A percentile compares a stretch with the other conserved stretches of the same genome.
phyloP scores from a whole-genome alignment of 1,140 invertebrate genomes.

The Drosophila lacertosa region DNA sequence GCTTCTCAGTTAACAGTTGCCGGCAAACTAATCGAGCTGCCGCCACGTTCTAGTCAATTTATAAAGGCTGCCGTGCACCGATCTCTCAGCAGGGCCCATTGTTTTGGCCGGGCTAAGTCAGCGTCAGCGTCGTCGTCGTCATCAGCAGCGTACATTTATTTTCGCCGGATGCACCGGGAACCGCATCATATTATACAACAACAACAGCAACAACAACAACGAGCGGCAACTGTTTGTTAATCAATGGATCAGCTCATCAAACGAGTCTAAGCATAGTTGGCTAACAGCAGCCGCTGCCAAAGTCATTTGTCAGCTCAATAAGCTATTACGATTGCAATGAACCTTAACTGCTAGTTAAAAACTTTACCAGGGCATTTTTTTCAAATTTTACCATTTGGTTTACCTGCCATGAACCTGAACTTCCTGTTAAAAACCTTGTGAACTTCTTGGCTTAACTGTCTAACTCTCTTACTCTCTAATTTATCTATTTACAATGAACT shows the following conservation, averaged over 20 bases:
- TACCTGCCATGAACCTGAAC: too few species aligned
- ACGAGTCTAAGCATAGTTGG: neutral
- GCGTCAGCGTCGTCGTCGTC: slow-evolving; percentile 46
- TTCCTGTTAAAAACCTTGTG: too few species aligned
- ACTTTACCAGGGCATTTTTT: too few species aligned
- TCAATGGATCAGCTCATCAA: slow-evolving; percentile 22
- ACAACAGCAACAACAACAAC: slow-evolving; percentile 4
- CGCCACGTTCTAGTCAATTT: slow-evolving; percentile 38
- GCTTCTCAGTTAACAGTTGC: slow-evolving; percentile 8
- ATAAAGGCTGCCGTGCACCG: slow-evolving; percentile 34
- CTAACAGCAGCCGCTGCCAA: neutral
- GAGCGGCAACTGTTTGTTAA: slow-evolving; percentile 35
- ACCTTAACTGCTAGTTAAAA: neutral
- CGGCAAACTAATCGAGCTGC: slow-evolving; percentile 43
- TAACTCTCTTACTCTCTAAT: too few species aligned
- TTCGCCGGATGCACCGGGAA: slow-evolving; percentile 27
- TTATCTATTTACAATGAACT: neutral
- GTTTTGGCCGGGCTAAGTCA: slow-evolving; percentile 36
- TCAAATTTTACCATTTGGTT: too few species aligned
- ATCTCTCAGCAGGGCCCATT: slow-evolving; percentile 37
- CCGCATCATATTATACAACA: slow-evolving; percentile 34
- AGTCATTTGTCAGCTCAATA: neutral
- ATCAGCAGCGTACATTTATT: slow-evolving; percentile 13
- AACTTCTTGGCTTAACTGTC: too few species aligned
- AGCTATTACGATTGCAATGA: slow-evolving; percentile 1